A percentile compares a stretch with the other conserved stretches of the same genome.
Evolutionary conservation across 2,113 vertebrate species (phyloP).

Genomic region (Laterallus jamaicensis): DNA sequence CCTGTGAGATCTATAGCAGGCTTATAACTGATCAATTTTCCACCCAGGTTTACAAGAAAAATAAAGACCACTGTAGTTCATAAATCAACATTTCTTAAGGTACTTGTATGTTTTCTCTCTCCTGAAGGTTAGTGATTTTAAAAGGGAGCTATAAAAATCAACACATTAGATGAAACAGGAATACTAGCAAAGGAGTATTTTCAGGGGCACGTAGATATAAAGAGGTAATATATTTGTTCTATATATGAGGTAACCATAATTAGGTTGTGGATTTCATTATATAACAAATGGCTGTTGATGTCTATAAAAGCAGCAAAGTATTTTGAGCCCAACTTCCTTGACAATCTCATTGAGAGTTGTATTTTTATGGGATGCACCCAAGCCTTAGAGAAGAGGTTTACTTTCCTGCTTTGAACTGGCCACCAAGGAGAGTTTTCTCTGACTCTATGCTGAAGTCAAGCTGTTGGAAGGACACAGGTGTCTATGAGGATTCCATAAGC

Average conservation of each 20-base stretch:
- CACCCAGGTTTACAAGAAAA: constrained; percentile 66
- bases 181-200: neutral
- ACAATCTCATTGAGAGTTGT: neutral
- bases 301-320: neutral
- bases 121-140: constrained; percentile 28
- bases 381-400: neutral
- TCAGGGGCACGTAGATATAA: neutral
- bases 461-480: neutral
- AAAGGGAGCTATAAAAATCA: constrained; percentile 44
- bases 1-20: constrained; percentile 52
- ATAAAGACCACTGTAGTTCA: constrained; percentile 48
- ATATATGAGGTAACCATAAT: neutral
- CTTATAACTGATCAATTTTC: constrained; percentile 72
- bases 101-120: constrained; percentile 8
- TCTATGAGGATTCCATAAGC: neutral
- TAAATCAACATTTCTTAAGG: constrained; percentile 68
- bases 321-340: neutral
- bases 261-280: neutral
- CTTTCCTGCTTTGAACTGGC: neutral
- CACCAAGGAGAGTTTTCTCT: neutral
- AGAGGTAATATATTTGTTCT: neutral
- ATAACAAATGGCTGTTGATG: neutral
- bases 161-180: neutral
- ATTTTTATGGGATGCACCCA: neutral
- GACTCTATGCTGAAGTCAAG: neutral